These are phyloP conservation scores for Cephonodes hylas DNA, from an alignment of 2,888 invertebrate species.

Conservation along the genomic window DNA sequence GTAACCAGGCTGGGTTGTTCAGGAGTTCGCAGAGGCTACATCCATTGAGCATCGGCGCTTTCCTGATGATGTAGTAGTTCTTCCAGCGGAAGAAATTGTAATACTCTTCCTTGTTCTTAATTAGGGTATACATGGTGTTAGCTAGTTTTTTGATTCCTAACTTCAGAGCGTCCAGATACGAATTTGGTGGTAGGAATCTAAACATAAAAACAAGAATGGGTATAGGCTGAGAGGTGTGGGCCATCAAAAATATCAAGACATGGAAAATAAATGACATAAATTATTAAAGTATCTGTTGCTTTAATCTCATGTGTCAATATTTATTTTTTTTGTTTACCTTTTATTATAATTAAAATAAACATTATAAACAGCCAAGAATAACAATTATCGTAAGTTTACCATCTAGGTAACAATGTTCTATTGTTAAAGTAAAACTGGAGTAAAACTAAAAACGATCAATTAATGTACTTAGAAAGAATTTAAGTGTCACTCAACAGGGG, in stretches of 20 bases:
- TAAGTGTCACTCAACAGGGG: too few relatives aligned
- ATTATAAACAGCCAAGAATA: too few relatives aligned
- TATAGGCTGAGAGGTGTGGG: too few relatives aligned
- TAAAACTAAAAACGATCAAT: not conserved
- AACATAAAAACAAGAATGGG: conserved; percentile 17
- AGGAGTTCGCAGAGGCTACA: conserved; percentile 50
- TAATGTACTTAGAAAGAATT: not conserved
- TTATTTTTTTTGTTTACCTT: too few relatives aligned
- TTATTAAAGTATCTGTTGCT: too few relatives aligned
- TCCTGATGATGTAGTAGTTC: conserved; percentile 48
- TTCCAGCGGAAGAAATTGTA: conserved; percentile 59
- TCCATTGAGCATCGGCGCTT: conserved; percentile 38
- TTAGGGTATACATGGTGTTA: conserved; percentile 41
- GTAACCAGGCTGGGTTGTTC: conserved; percentile 46
- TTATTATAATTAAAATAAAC: too few relatives aligned
- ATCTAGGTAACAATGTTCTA: too few relatives aligned
- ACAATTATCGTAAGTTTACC: too few relatives aligned
- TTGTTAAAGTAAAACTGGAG: too few relatives aligned
- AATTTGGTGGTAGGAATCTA: conserved; percentile 53
- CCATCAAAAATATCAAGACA: too few relatives aligned
- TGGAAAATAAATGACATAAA: too few relatives aligned
- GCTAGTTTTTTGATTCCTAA: conserved; percentile 43
- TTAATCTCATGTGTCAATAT: too few relatives aligned
- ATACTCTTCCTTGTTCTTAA: conserved; percentile 40
- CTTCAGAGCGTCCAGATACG: conserved; percentile 46